Base-by-base conservation (phyloP, 2,888 invertebrate species). In the Arrhopalites spinosus region DNA sequence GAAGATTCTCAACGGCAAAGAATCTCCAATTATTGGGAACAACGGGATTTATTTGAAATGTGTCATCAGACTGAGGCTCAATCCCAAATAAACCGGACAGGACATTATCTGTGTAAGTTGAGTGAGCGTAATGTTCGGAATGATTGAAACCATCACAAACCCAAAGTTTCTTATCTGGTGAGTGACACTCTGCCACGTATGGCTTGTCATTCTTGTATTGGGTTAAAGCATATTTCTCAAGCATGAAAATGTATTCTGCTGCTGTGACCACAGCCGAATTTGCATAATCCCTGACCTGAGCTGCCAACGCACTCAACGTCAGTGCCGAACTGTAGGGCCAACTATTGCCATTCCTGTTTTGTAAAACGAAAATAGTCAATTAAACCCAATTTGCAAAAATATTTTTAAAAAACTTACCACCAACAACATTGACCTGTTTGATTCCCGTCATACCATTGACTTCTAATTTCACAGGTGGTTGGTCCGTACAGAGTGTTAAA, bases 51-150 rank as follows among this genome's bases (percentile, higher is more conserved):
- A 74, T 69, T 17, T 43, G 23, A 47, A 74, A 63, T 0, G 56
- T 47, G 29, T 74, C 47, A 29, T 63, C 69, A 2, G 59, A 20
- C 17, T 68, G 74, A 61, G 74, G 74, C 1, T 36, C 17, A n/a
- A 74, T 78, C 20, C 82, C 82, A 23, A 82, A 45, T 11, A 82
- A 73, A 45, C 81, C 82, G 1, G 77, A 70, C 15, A 82, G 78
- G 0, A 82, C 79, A 56, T 82, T 82, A 66, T 82, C 81, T 0
- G 64, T 75, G 73, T 81, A 82, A 0, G 80, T 81, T 0, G 82
- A 82, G 73, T 82, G 82, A n/a, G 82, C 82, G 56, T 82, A 82
- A 61, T 82, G 82, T 47, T 82, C 82, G n/a, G 77, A 77, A n/a
- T 77, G 77, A 53, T 74, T 74, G 45, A 75, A 75, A 15, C 73